Base-by-base conservation (phyloP, 2,888 invertebrate genomes). In the Herminia tarsipennalis region DNA sequence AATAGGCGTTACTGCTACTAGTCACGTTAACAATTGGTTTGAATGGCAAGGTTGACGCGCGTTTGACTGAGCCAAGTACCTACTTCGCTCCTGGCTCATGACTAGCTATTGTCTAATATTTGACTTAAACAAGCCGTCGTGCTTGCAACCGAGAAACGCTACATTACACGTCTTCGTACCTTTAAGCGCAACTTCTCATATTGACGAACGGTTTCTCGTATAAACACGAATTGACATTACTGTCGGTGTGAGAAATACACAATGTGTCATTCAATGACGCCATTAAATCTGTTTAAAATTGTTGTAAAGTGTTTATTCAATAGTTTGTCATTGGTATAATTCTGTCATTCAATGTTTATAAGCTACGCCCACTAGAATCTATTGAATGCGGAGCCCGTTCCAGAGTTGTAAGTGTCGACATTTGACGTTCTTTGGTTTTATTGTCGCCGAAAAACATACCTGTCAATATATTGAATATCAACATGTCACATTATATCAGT, bases 1-100 rank as follows among this genome's bases (percentile, higher is more conserved):
- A 48, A 70, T 75, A 76, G 79, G 81, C 78, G 84, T 77, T 70
- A 12, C 30, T 36, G 67, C 73, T 71, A 56, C 58, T 47, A 43
- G 33, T 36, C 28, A 45, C 32, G 28, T 44, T 58, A 53, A 61
- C 60, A 68, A 70, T 69, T 69, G 66, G 70, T 77, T 79, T 77
- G 70, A 77, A 76, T 74, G 75, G 70, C 60, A 56, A 53, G 66
- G 65, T 69, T 77, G 83, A 78, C 76, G 76, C 60, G 66, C 63
- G 71, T 66, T 63, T 65, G 71, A 69, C 59, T 49, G 60, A 77
- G 70, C 70, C 73, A 78, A 78, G 73, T 61, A 66, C 68, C 66
- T 24, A 8, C 16, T 16, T 68, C 57, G 68, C 53, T 66, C 56
- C 67, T 70, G 65, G 66, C 67, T 72, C 67, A 61, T 65, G 61